Evolutionary conservation across 2,113 vertebrate genomes (phyloP).

Genomic region (Malurus elegans): DNA sequence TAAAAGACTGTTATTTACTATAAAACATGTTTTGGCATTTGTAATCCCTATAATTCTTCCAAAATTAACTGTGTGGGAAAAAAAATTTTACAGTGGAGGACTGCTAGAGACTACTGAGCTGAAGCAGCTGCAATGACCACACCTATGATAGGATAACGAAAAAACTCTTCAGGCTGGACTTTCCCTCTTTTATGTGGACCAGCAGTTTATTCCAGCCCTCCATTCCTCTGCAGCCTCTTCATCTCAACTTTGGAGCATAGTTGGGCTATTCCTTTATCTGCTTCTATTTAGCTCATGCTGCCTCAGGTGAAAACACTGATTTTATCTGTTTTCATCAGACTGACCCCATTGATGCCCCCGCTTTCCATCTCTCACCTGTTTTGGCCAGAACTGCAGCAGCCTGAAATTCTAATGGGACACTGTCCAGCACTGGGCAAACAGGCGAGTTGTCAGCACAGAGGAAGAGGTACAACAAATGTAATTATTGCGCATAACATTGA

Average conservation of each 20-base stretch:
- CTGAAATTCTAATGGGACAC: not conserved
- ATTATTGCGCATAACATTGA: not conserved
- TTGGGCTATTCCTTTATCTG: not conserved
- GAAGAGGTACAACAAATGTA: not conserved
- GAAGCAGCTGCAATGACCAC: not conserved
- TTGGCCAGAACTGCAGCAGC: not conserved
- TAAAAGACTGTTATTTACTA: not conserved
- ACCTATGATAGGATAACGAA: not conserved
- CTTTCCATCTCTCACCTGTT: not conserved
- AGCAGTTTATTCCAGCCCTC: not conserved
- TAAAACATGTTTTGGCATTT: not conserved
- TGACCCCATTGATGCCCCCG: rapidly evolving
- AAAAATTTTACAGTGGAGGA: not conserved
- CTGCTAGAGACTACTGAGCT: not conserved
- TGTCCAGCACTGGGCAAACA: not conserved
- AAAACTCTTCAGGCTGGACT: not conserved
- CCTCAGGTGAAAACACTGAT: not conserved
- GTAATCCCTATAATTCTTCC: not conserved
- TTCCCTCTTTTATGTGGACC: not conserved
- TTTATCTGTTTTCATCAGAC: not conserved
- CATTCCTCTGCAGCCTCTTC: not conserved
- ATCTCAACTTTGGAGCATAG: not conserved
- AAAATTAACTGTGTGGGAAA: not conserved
- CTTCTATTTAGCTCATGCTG: not conserved
- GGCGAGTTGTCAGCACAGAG: not conserved